These are phyloP conservation scores for Cynoglossus semilaevis DNA, from an alignment of 2,113 vertebrate genomes.

Conservation along the genomic window DNA sequence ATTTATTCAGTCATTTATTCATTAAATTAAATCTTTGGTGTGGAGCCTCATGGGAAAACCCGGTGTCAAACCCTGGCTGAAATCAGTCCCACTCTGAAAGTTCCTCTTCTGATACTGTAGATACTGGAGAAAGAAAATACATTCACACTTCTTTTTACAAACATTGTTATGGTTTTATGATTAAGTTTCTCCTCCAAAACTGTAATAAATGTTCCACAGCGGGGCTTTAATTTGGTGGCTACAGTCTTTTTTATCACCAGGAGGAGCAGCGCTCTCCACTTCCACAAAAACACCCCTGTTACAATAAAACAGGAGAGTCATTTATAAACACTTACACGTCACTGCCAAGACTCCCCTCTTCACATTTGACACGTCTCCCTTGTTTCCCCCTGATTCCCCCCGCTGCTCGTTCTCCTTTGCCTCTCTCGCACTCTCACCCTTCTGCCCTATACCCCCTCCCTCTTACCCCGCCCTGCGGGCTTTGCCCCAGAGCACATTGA, in stretches of 20 bases:
- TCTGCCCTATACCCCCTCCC: constrained; percentile 45
- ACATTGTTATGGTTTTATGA: too few species aligned
- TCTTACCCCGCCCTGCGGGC: constrained; percentile 86
- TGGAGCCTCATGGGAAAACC: too few species aligned
- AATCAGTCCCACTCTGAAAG: too few species aligned
- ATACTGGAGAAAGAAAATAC: too few species aligned
- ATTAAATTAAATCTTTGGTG: too few species aligned
- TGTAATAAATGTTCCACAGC: too few species aligned
- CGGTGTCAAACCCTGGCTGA: too few species aligned
- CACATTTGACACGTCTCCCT: constrained; percentile 15
- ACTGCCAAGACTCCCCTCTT: background rate
- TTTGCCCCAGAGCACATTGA: constrained; percentile 96
- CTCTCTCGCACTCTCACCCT: constrained; percentile 13
- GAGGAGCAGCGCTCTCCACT: background rate
- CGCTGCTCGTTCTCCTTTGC: constrained; percentile 31
- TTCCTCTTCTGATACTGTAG: too few species aligned
- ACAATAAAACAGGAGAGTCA: background rate
- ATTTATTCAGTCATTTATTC: too few species aligned
- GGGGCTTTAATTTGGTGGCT: too few species aligned
- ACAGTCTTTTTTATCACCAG: background rate
- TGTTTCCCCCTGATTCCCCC: constrained; percentile 48
- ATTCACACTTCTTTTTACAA: too few species aligned
- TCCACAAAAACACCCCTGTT: background rate
- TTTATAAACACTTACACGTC: background rate
- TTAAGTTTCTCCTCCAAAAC: too few species aligned